Percentiles rank a stretch among this genome's conserved stretches.
Evolutionary conservation across 2,113 vertebrate species (phyloP).

Genomic region (Chaenogobius annularis): DNA sequence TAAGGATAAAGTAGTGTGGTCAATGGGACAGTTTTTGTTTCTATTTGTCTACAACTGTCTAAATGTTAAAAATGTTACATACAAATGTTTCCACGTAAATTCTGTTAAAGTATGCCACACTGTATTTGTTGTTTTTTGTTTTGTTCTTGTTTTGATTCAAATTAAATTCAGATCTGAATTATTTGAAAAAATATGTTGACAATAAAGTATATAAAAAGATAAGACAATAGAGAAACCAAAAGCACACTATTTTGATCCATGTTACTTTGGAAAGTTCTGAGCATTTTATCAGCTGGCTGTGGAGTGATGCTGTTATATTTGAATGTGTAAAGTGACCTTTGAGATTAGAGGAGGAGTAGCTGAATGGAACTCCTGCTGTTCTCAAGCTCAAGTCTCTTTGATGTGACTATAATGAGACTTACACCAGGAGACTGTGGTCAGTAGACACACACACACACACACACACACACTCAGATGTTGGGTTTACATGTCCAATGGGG

Average conservation of each 20-base stretch:
- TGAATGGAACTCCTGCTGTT: conserved; percentile 68
- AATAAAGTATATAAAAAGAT: neutral
- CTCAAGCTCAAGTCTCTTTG: conserved; percentile 73
- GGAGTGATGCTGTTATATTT: conserved; percentile 72
- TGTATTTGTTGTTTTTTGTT: too few species aligned
- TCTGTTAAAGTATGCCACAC: too few species aligned
- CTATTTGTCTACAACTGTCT: too few species aligned
- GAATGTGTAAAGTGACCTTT: conserved; percentile 77
- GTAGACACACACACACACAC: conserved; percentile 65
- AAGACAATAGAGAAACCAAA: neutral
- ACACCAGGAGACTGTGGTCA: conserved; percentile 69
- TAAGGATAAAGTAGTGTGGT: too few species aligned
- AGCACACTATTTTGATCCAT: neutral
- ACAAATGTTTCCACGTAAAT: too few species aligned
- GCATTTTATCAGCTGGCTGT: conserved; percentile 29
- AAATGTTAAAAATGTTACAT: too few species aligned
- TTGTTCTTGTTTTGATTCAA: too few species aligned
- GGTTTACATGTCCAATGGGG: neutral
- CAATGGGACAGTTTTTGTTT: too few species aligned
- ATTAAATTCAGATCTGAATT: too few species aligned
- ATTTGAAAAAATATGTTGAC: neutral
- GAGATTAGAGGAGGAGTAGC: conserved; percentile 71
- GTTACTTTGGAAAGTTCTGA: conserved; percentile 11
- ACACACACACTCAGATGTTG: too few species aligned
- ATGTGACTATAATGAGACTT: conserved; percentile 73